Base-by-base conservation (phyloP, 37 sponge, comb jelly and placozoan genomes). In the Corticium candelabrum region DNA sequence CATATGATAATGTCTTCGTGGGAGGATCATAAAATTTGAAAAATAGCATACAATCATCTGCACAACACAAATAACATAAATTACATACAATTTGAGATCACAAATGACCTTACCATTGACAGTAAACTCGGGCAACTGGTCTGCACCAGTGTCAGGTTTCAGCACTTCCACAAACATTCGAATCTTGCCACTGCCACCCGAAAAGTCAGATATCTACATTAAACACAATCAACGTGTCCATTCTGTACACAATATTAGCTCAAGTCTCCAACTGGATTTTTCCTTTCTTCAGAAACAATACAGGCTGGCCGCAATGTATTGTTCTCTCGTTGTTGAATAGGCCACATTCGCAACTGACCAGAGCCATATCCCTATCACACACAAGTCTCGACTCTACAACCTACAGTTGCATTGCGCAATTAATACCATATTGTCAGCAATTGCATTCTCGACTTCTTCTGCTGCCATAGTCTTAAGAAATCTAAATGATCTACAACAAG, bases 11-110 rank as follows among this genome's bases (percentile, higher is more conserved):
- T 7, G 69, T 37, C 30, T 78, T 82, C 5, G 43, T 84, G 69
- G 40, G 33, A 2, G 89, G 89, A 37, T 92, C 85, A 78, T 92
- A 96, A 77, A 82, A 96, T 80, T 96, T 96, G 82, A 82, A 83
- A 72, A 96, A 96, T 4, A 96, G 79, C 56, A 96, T 85, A 37
- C 87, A 88, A 50, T 90, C 77, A 38, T 36, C 88, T 87, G 34
- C 36, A 35, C 11, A 72, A 50, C 15, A 50, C 21, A 21, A 50
- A n/a, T n/a, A n/a, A n/a, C n/a, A n/a, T n/a, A n/a, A n/a, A n/a
- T n/a, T n/a, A n/a, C n/a, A n/a, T n/a, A n/a, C n/a, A n/a, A n/a
- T n/a, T n/a, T n/a, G n/a, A n/a, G n/a, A n/a, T n/a, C n/a, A n/a
- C n/a, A n/a, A n/a, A n/a, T n/a, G n/a, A n/a, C 15, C 62, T 50